Evolutionary conservation across 2,888 invertebrate genomes (phyloP).

Genomic region (Stenoptilia bipunctidactyla): DNA sequence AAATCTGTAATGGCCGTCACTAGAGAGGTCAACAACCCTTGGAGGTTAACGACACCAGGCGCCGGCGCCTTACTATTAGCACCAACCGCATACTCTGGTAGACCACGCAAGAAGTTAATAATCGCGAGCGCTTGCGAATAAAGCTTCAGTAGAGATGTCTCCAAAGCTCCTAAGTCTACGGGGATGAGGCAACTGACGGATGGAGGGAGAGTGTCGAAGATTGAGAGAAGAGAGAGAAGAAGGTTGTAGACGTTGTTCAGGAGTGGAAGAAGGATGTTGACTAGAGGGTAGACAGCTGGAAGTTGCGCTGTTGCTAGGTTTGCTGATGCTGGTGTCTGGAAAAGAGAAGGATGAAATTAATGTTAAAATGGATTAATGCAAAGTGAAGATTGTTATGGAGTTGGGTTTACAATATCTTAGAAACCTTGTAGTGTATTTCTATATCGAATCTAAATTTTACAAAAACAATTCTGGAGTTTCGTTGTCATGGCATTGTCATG

Average conservation of each 20-base stretch:
- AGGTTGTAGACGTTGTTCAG: conserved; percentile 62
- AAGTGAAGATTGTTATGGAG: no score
- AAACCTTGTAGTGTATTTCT: no score
- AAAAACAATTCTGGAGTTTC: no score
- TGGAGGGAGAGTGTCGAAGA: conserved; percentile 55
- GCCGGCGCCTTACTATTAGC: conserved; percentile 46
- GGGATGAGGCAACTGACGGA: conserved; percentile 51
- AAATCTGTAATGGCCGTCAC: conserved; percentile 36
- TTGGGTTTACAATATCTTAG: no score
- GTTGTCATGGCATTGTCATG: no score
- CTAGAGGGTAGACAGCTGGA: conserved; percentile 57
- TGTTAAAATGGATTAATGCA: no score
- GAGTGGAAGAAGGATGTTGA: conserved; percentile 53
- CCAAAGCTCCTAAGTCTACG: conserved; percentile 49
- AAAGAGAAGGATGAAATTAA: no score
- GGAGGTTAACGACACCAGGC: conserved; percentile 31
- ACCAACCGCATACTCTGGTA: conserved; percentile 51
- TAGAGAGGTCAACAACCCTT: conserved; percentile 39
- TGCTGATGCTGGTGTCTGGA: conserved; percentile 45
- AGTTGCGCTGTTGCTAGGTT: conserved; percentile 31
- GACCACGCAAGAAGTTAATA: conserved; percentile 43
- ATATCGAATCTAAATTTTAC: no score
- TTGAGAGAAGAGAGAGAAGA: conserved; percentile 50
- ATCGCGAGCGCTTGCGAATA: conserved; percentile 59
- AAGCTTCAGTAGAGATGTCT: conserved; percentile 49